Conservation (phyloP, 2,888 invertebrate genomes). For the Parnassius smintheus region DNA sequence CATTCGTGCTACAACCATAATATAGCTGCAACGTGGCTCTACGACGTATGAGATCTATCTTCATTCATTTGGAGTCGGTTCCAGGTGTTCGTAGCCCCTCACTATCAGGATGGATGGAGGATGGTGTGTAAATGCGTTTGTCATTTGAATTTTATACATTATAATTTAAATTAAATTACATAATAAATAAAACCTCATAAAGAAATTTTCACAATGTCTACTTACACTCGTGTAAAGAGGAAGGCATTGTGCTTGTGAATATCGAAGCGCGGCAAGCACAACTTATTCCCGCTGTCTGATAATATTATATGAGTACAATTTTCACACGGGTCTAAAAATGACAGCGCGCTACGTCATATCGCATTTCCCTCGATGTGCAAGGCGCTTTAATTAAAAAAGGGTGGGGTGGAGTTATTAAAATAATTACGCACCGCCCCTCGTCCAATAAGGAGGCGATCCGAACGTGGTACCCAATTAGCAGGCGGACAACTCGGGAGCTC, state of each 20-base stretch:
- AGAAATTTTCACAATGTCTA: too few relatives aligned
- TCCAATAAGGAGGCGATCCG: slow-evolving; percentile 61
- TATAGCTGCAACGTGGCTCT: too few relatives aligned
- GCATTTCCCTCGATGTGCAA: slow-evolving; percentile 33
- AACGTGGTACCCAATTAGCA: slow-evolving; percentile 67
- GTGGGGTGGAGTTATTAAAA: slow-evolving; percentile 71
- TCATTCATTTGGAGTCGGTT: too few relatives aligned
- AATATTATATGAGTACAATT: slow-evolving; percentile 5
- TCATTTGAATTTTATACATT: too few relatives aligned
- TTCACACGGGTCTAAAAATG: slow-evolving; percentile 26
- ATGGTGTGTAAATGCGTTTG: too few relatives aligned
- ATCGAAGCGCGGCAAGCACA: not conserved
- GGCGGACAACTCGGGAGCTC: slow-evolving; percentile 49
- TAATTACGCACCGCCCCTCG: slow-evolving; percentile 71
- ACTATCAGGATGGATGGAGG: too few relatives aligned
- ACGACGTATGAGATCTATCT: too few relatives aligned
- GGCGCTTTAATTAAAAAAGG: slow-evolving; percentile 64
- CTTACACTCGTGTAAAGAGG: too few relatives aligned
- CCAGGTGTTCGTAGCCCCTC: too few relatives aligned
- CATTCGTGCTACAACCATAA: too few relatives aligned
- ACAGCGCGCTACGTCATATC: slow-evolving; percentile 11
- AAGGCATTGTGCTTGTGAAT: not conserved
- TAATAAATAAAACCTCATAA: too few relatives aligned
- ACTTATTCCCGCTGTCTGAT: not conserved
- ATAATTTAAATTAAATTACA: too few relatives aligned